Base-by-base conservation (phyloP, 2,797 vertebrate species). In the Acanthopagrus latus region DNA sequence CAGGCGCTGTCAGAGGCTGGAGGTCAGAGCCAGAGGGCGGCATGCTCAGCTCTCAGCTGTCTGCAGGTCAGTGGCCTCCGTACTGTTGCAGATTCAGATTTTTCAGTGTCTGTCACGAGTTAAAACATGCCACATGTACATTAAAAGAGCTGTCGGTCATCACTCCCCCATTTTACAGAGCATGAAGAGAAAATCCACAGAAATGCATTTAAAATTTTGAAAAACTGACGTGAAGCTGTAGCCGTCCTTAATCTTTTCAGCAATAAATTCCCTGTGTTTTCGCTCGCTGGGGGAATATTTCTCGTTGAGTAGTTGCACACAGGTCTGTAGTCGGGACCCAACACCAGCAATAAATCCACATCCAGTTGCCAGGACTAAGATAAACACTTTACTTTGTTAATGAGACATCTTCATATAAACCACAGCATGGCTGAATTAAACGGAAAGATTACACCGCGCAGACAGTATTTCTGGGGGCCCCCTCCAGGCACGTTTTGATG, bases 1-100 rank as follows among this genome's bases (percentile, higher is more conserved):
- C 96, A 98, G 93, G 96, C 95, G 7, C 93, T 99, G 82, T 97
- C 96, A 0, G 96, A 97, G 90, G 95, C 95, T 56, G 95, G 95
- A 74, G 93, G 95, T 62, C 96, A 96, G 83, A 95, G 95, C 41
- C 97, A 97, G 93, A 98, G 95, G 80, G 96, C 96, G 2, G 97
- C 97, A 21, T 99, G 98, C 77, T 89, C 97, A 59, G 98, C 97
- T 65, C 93, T 99, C 74, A 96, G 95, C 93, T 97, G 96, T 90
- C 95, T 99, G 64, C 95, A 97, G 97, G 98, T 99, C 89, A 94
- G 93, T 84, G 64, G 18, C 46, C 21, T 63, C 11, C n/a, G 12
- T 5, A 18, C 64, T 16, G 29, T 54, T 3, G 16, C 8, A 17
- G 7, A 21, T 18, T 29, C 16, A 8, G 21, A 20, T 6, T 27